These are phyloP conservation scores for Eueides isabella DNA, from an alignment of 1,140 invertebrate genomes.

Conservation along the genomic window DNA sequence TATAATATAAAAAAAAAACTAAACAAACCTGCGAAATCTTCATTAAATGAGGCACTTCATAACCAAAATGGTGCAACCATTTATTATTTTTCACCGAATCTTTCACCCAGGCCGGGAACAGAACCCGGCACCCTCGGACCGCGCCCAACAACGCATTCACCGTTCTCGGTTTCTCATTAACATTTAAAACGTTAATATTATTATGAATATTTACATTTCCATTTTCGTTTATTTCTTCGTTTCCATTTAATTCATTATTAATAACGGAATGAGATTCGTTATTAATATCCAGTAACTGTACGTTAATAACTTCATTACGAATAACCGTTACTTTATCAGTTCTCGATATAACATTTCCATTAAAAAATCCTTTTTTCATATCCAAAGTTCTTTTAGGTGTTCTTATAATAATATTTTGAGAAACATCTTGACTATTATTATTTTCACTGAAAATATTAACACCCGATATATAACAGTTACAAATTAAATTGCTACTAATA, in stretches of 20 bases:
- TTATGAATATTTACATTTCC: background rate
- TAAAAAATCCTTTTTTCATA: no score
- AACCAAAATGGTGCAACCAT: conserved; percentile 61
- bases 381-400: background rate
- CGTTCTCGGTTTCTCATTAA: conserved; percentile 53
- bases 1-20: no score
- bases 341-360: no score
- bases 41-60: conserved; percentile 65
- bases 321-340: no score
- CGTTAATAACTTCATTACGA: no score
- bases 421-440: background rate
- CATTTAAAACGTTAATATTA: conserved; percentile 11
- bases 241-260: no score
- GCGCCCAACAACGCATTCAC: conserved; percentile 62
- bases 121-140: conserved; percentile 58
- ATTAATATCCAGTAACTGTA: no score
- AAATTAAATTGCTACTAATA: conserved; percentile 14
- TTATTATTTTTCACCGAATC: conserved; percentile 42
- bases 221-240: no score
- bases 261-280: no score
- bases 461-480: conserved; percentile 29
- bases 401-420: background rate
- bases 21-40: conserved; percentile 60
- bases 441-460: conserved; percentile 11
- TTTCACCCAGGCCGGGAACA: conserved; percentile 52